Conservation (phyloP, 1,140 invertebrate species). For the Platorchestia sp. region DNA sequence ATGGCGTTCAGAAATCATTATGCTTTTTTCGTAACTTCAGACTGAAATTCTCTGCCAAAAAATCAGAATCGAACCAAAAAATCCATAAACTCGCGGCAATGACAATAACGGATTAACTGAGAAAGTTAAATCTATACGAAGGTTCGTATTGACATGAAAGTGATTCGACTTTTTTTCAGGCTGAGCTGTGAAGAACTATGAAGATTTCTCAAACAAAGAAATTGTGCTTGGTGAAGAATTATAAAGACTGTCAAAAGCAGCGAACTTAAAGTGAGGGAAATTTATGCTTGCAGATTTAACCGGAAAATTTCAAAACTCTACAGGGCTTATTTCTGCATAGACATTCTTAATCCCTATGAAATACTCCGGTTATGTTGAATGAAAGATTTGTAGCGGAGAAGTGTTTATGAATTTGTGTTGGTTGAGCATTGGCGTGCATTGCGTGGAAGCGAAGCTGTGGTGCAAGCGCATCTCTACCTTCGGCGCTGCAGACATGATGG, state of each 20-base stretch:
- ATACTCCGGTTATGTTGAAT: background rate
- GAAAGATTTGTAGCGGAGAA: background rate
- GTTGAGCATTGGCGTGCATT: background rate
- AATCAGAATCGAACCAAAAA: background rate
- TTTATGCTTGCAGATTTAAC: background rate
- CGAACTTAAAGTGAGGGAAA: background rate
- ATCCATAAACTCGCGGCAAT: background rate
- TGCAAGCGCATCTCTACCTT: no score
- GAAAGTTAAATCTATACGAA: background rate
- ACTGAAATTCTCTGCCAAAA: background rate
- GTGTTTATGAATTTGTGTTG: background rate
- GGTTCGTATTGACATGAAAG: background rate
- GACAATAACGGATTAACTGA: background rate
- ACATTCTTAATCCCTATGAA: background rate
- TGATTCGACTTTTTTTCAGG: background rate
- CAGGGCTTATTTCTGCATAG: background rate
- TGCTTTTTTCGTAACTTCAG: background rate
- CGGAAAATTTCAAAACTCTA: background rate
- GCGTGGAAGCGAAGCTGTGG: background rate
- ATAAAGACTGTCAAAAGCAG: background rate
- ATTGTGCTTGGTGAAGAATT: background rate
- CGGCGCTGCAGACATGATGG: background rate
- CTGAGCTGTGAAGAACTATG: background rate
- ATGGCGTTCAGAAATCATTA: background rate
- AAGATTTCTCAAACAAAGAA: background rate